A percentile compares a stretch with the other conserved stretches of the same genome.
phyloP scores from a whole-genome alignment of 2,888 invertebrate species.

The Macrophya annulata region DNA sequence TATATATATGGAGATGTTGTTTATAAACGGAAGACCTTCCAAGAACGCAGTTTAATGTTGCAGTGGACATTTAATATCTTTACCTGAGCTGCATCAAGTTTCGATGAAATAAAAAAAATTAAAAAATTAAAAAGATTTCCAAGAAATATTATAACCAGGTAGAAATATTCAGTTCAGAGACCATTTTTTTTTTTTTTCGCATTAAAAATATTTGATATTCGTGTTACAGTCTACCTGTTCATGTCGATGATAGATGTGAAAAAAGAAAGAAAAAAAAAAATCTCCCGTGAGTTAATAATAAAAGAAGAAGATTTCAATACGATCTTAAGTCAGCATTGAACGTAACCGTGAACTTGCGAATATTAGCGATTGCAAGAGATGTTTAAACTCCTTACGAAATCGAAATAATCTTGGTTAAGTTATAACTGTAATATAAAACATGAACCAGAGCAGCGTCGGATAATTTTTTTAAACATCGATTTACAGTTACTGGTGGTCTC shows the following conservation, averaged over 20 bases:
- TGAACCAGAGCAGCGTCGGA: slow-evolving; percentile 22
- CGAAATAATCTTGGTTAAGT: background rate
- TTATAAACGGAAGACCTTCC: background rate
- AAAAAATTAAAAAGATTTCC: background rate
- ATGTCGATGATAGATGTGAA: background rate
- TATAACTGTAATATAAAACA: slow-evolving; percentile 28
- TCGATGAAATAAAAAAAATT: background rate
- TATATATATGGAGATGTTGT: background rate
- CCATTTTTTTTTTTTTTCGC: too few relatives aligned
- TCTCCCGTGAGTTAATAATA: too few relatives aligned
- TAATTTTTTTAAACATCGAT: slow-evolving; percentile 16
- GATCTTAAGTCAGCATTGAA: background rate
- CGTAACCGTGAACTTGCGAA: slow-evolving; percentile 28
- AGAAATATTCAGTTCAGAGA: background rate
- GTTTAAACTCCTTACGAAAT: background rate
- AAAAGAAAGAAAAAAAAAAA: background rate
- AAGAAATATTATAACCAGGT: background rate
- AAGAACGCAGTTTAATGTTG: slow-evolving; percentile 11
- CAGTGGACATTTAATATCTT: background rate
- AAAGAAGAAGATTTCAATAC: slow-evolving; percentile 1
- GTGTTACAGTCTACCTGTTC: background rate
- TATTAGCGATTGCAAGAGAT: slow-evolving; percentile 21
- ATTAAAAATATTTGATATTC: background rate
- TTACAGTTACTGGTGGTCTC: slow-evolving; percentile 24
- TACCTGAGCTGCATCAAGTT: background rate